Conservation (phyloP, 2,113 vertebrate genomes). For the Neolamprologus tretocephalus region DNA sequence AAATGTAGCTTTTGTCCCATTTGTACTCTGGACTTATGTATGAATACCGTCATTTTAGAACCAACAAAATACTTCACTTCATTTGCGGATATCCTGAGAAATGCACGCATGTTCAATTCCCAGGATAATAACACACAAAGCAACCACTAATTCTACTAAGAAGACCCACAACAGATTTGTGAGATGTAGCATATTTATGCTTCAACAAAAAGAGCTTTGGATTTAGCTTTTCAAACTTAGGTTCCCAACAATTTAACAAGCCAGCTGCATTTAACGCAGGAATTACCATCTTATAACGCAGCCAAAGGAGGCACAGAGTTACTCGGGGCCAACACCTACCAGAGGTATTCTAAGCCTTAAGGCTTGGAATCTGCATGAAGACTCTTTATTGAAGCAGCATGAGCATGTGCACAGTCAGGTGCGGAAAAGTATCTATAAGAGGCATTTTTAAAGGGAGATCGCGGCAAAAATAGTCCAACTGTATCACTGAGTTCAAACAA, state of each 20-base stretch:
- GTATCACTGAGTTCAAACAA: neutral
- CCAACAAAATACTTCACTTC: neutral
- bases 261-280: neutral
- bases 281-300: neutral
- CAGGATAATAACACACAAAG: slow-evolving; percentile 9
- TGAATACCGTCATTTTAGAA: neutral
- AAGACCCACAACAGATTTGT: neutral
- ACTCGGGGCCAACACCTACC: neutral
- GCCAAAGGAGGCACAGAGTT: neutral
- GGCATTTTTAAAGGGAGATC: neutral
- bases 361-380: neutral
- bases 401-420: neutral
- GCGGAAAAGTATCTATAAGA: neutral
- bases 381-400: neutral
- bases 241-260: neutral
- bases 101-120: neutral
- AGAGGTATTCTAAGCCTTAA: slow-evolving; percentile 12
- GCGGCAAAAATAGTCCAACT: neutral
- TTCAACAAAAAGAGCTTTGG: neutral
- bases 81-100: slow-evolving; percentile 26
- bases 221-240: neutral
- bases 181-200: neutral
- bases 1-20: neutral
- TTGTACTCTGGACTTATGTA: neutral
- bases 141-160: neutral